Conservation (phyloP, 2,888 invertebrate species). For the Tetheella fluctuosa region DNA sequence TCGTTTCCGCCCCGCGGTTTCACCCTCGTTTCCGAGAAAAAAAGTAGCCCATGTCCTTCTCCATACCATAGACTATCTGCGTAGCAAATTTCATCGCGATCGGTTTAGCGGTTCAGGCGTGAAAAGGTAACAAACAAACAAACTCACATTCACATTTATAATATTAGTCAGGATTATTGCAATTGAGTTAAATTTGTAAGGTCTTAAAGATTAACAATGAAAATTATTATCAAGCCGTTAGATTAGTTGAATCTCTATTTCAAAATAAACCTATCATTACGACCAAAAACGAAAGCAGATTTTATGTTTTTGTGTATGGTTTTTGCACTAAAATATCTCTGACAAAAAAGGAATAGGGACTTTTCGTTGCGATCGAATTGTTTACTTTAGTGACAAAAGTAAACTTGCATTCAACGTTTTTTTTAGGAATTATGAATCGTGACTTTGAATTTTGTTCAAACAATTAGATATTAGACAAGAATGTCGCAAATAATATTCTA, state of each 20-base stretch:
- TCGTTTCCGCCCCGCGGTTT: no score
- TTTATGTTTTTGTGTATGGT: conserved; percentile 68
- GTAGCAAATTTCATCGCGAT: no score
- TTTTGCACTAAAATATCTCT: conserved; percentile 71
- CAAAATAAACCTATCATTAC: conserved; percentile 81
- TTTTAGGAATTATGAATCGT: conserved; percentile 45
- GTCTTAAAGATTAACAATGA: neutral
- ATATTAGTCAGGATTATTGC: no score
- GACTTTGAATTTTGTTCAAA: conserved; percentile 41
- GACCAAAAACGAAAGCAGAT: conserved; percentile 56
- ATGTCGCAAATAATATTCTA: neutral
- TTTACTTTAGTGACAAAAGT: conserved; percentile 72
- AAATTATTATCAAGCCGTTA: conserved; percentile 46
- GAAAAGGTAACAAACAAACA: no score
- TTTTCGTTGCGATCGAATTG: conserved; percentile 61
- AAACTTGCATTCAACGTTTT: conserved; percentile 55
- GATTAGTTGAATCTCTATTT: conserved; percentile 64
- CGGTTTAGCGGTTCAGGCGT: no score
- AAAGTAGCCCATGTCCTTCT: no score
- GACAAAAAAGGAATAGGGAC: conserved; percentile 60
- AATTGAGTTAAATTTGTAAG: no score
- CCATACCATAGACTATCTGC: no score
- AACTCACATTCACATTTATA: no score
- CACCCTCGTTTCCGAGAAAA: no score
- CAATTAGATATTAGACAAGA: conserved; percentile 6